These are phyloP conservation scores for Drosophila anomalata DNA, from an alignment of 2,888 invertebrate genomes.

Conservation along the genomic window DNA sequence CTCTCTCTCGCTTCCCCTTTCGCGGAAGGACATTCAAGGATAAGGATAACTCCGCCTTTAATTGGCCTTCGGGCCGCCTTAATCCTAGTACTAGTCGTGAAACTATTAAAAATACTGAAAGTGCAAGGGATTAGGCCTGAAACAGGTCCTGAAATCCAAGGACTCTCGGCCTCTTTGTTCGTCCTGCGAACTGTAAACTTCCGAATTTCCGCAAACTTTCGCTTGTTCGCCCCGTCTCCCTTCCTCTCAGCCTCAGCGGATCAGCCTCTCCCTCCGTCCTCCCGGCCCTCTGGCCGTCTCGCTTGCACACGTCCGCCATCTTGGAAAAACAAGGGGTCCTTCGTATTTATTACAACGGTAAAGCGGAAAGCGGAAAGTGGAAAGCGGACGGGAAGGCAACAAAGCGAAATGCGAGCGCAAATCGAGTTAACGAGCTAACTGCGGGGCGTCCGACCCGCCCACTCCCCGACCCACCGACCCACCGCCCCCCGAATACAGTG, in stretches of 20 bases:
- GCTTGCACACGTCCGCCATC: constrained; percentile 55
- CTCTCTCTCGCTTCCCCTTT: background rate
- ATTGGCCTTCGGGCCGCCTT: background rate
- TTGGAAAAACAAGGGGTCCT: constrained; percentile 72
- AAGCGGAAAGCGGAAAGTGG: background rate
- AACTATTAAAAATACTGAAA: background rate
- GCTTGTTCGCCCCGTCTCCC: background rate
- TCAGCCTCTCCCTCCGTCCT: background rate
- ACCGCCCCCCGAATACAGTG: constrained; percentile 26
- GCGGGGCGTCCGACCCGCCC: constrained; percentile 58
- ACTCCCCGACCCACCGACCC: constrained; percentile 2
- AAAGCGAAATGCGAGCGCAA: constrained; percentile 55
- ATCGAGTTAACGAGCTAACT: constrained; percentile 79
- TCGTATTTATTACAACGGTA: constrained; percentile 71
- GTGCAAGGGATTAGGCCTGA: no score
- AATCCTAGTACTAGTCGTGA: background rate
- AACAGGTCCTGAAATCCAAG: background rate
- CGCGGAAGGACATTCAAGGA: background rate
- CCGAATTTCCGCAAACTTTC: background rate
- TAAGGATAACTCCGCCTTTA: background rate
- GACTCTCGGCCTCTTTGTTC: background rate
- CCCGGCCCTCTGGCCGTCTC: constrained; percentile 21
- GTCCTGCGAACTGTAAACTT: background rate
- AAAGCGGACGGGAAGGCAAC: constrained; percentile 9
- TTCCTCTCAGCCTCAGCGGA: background rate